These are phyloP conservation scores for Aphis craccivora DNA, from an alignment of 1,140 invertebrate genomes.

Conservation along the genomic window DNA sequence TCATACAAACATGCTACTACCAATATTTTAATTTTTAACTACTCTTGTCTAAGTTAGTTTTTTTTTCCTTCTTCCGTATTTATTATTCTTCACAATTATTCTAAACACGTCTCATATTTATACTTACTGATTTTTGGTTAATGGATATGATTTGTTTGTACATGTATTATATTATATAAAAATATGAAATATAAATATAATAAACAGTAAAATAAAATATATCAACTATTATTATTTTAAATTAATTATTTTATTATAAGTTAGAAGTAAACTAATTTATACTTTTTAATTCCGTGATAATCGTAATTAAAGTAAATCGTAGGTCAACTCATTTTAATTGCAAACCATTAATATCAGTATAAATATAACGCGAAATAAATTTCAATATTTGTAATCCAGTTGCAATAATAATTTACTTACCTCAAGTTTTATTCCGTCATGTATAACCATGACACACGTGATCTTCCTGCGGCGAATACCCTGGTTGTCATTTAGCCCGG, in stretches of 20 bases:
- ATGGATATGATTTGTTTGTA: background rate
- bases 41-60: background rate
- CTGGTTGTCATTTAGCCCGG: conserved; percentile 49
- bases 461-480: conserved; percentile 63
- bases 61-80: background rate
- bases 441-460: conserved; percentile 62
- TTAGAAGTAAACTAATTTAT: background rate
- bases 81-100: background rate
- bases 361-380: background rate
- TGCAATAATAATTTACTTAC: conserved; percentile 41
- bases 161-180: background rate
- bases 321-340: background rate
- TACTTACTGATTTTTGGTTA: background rate
- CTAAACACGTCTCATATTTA: background rate
- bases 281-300: background rate
- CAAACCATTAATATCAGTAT: background rate
- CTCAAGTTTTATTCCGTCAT: conserved; percentile 59
- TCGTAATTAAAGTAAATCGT: background rate
- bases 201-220: background rate
- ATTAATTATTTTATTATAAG: background rate
- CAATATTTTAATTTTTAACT: too few species aligned
- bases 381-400: background rate
- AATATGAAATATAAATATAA: background rate
- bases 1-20: too few species aligned
- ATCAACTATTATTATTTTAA: background rate